Conservation (phyloP, 2,797 vertebrate genomes). For the Clarias pachynema region DNA sequence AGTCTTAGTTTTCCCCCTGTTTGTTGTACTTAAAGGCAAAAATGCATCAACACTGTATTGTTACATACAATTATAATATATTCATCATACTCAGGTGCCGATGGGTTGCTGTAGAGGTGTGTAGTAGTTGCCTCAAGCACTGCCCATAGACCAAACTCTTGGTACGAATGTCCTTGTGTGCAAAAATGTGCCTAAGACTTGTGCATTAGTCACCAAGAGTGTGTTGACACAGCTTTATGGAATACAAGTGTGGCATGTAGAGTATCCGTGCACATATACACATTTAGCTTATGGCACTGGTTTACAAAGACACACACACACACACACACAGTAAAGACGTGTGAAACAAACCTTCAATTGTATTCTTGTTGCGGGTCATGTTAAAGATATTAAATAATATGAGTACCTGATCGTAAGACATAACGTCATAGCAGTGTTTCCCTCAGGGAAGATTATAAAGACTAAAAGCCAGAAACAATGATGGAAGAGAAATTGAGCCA, state of each 20-base stretch:
- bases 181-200: background rate
- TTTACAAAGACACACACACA: background rate
- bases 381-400: constrained; percentile 11
- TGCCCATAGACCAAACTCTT: background rate
- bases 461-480: constrained; percentile 47
- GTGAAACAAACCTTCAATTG: background rate
- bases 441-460: constrained; percentile 51
- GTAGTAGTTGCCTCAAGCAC: background rate
- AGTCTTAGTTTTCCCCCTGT: background rate
- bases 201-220: background rate
- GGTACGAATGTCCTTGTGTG: background rate
- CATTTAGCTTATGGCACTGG: constrained; percentile 6
- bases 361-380: background rate
- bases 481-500: constrained; percentile 21
- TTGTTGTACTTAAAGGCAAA: background rate
- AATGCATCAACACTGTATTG: background rate
- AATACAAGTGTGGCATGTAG: constrained; percentile 3
- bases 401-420: constrained; percentile 24
- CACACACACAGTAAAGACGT: background rate
- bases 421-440: constrained; percentile 50
- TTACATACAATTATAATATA: constrained; percentile 4
- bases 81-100: no score
- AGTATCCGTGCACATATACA: background rate
- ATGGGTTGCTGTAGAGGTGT: background rate
- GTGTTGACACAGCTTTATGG: background rate